Conservation (phyloP, 2,797 vertebrate species). For the Acropternis orthonyx region DNA sequence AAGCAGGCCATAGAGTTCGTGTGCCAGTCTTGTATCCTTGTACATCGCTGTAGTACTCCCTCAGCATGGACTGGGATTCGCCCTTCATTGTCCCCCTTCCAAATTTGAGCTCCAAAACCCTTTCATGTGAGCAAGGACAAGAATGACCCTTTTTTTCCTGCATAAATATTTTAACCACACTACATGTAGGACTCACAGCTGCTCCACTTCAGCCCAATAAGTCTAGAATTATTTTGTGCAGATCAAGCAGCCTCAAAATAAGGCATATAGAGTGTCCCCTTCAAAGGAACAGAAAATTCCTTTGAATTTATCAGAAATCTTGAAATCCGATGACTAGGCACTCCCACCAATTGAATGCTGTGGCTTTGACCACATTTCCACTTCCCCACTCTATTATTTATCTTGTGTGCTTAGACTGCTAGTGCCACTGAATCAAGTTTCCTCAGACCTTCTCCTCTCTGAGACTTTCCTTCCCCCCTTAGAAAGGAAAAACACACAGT, state of each 20-base stretch:
- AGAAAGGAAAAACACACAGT: accelerated
- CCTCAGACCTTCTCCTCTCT: background rate
- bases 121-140: background rate
- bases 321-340: background rate
- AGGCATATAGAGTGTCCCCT: background rate
- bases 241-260: background rate
- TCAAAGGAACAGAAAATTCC: background rate
- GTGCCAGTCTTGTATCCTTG: background rate
- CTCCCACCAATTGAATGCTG: background rate
- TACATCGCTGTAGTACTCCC: background rate
- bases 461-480: background rate
- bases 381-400: background rate
- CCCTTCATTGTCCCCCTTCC: background rate
- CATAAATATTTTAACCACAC: background rate
- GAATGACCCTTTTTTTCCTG: background rate
- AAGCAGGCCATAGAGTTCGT: background rate
- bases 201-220: background rate
- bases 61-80: background rate
- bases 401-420: background rate
- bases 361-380: background rate
- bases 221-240: background rate
- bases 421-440: background rate
- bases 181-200: background rate
- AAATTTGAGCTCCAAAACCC: background rate
- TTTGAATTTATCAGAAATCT: background rate